Conservation (phyloP, 2,888 invertebrate genomes). For the Periphyllus acericola region DNA sequence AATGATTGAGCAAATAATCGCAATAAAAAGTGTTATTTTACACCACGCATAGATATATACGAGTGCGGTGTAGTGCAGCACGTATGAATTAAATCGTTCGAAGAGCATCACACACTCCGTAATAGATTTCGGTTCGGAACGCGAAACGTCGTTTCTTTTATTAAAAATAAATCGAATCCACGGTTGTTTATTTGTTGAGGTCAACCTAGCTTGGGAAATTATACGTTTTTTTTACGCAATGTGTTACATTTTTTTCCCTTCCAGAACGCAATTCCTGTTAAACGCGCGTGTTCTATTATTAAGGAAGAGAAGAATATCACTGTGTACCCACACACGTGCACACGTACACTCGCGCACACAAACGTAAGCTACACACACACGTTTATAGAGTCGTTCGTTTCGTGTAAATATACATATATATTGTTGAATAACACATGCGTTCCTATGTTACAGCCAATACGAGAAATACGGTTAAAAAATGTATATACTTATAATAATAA, state of each 20-base stretch:
- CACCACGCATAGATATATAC: background rate
- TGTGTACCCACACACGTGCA: background rate
- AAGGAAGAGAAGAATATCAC: background rate
- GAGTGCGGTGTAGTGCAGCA: too few relatives aligned
- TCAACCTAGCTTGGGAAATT: constrained; percentile 17
- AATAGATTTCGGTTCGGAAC: constrained; percentile 26
- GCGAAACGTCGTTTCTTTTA: constrained; percentile 17
- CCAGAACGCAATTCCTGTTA: background rate
- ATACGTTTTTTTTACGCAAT: background rate
- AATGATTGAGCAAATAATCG: background rate
- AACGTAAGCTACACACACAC: too few relatives aligned
- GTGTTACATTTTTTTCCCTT: background rate
- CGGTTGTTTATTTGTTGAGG: constrained; percentile 43
- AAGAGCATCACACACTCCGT: background rate
- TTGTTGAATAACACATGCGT: background rate
- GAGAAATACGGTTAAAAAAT: background rate
- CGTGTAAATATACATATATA: background rate
- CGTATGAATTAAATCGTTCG: constrained; percentile 25
- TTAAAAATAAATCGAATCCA: constrained; percentile 54
- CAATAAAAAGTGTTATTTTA: background rate
- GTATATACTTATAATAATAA: constrained; percentile 11
- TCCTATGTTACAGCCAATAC: background rate
- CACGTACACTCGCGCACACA: background rate
- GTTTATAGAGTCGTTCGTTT: background rate
- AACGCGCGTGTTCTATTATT: background rate